Evolutionary conservation across 2,888 invertebrate species (phyloP), one percentile per base, ranked within the genome.

Genomic region (Halictus ligatus): DNA sequence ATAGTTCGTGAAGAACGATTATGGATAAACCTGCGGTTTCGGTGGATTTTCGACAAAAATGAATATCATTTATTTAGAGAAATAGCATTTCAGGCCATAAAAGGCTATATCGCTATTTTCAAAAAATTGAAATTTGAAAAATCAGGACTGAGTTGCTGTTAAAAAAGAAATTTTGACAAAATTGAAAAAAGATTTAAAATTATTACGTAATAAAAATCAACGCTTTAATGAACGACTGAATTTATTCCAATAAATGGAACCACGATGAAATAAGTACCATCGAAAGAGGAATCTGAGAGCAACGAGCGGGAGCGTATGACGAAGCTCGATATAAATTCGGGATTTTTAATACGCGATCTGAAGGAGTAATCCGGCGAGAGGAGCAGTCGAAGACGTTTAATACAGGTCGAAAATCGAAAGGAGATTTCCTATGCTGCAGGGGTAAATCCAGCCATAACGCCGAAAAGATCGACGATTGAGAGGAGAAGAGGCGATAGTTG

Each of bases 391-490:
- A 40, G 29, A 50, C 73, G 89, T 74, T 86, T 88, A 86, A 83
- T 81, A 74, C 79, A 29, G 67, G 35, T 54, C 54, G 69, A 72
- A 72, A 83, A 88, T 86, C 84, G 86, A 83, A 88, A 79, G 25
- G 50, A 71, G 74, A 43, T 12, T 54, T 54, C 25, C 48, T 74
- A 43, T 81, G 69, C 54, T 29, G 25, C 35, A 40, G 18, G 43
- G 67, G 64, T 64, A 67, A 81, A 72, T 80, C 69, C 74, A 29
- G 12, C 54, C 80, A 58, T 84, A 86, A 84, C 81, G 75, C 67
- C 76, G 78, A 75, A 83, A 88, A 82, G 87, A 88, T 85, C 76
- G 82, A 78, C 75, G 85, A 84, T 83, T 80, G 73, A 77, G 81
- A 58, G 58, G 73, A 60, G 50, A n/a, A 40, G 21, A 71, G 69